A percentile compares a stretch with the other conserved stretches of the same genome.
phyloP scores from a whole-genome alignment of 2,113 vertebrate species.

The Cervus canadensis region DNA sequence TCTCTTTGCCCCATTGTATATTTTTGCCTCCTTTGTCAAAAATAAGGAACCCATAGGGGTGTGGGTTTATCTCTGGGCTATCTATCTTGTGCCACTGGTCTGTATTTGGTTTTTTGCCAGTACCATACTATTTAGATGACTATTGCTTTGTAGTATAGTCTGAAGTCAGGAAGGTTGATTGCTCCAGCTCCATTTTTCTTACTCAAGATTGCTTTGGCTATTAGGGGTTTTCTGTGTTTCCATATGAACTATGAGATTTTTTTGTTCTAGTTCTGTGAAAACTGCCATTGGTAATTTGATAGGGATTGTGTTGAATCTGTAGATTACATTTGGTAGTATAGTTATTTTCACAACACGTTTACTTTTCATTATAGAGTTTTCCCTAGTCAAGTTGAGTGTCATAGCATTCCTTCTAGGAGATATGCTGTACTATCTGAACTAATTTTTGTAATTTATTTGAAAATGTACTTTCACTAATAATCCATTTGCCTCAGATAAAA shows the following conservation, averaged over 20 bases:
- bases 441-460: slow-evolving; percentile 6
- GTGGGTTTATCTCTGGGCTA: neutral
- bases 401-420: neutral
- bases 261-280: neutral
- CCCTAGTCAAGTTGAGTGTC: neutral
- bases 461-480: neutral
- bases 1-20: neutral
- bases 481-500: slow-evolving; percentile 82
- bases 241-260: neutral
- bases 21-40: neutral
- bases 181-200: neutral
- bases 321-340: neutral
- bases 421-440: neutral
- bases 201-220: neutral
- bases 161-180: neutral
- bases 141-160: neutral
- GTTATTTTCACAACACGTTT: neutral
- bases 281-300: neutral
- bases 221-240: neutral
- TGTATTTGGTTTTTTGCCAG: neutral
- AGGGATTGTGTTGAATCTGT: neutral
- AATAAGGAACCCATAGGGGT: neutral
- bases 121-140: neutral
- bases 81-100: neutral
- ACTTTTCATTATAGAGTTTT: neutral